Conservation (phyloP, 2,888 invertebrate species). For the Seira ritae region DNA sequence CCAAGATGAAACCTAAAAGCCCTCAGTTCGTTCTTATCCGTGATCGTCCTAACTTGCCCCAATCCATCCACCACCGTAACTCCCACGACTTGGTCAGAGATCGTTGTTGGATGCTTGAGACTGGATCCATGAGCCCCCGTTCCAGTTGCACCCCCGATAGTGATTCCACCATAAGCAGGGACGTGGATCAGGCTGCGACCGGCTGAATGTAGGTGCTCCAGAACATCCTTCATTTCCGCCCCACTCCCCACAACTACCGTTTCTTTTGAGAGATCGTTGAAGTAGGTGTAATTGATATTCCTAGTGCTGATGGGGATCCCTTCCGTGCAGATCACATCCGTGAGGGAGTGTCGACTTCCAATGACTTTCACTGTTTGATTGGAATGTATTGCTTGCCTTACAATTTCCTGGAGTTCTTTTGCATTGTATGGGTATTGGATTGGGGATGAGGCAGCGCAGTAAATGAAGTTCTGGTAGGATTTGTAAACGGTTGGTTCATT, state of each 20-base stretch:
- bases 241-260: conserved; percentile 53
- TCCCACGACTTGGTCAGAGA: conserved; percentile 59
- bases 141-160: conserved; percentile 60
- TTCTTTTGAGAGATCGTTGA: conserved; percentile 31
- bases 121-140: conserved; percentile 62
- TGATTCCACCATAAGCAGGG: conserved; percentile 63
- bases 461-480: conserved; percentile 61
- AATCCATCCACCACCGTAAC: conserved; percentile 58
- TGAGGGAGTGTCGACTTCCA: conserved; percentile 60
- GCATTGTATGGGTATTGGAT: conserved; percentile 42
- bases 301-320: conserved; percentile 53
- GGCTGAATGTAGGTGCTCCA: conserved; percentile 35
- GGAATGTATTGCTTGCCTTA: conserved; percentile 41
- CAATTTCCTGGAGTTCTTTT: conserved; percentile 48
- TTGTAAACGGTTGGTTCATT: conserved; percentile 30
- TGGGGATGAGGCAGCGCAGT: conserved; percentile 47
- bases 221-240: conserved; percentile 33
- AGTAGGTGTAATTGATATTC: conserved; percentile 44
- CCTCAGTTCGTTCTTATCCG: conserved; percentile 29
- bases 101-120: conserved; percentile 50
- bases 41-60: conserved; percentile 44
- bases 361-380: conserved; percentile 53
- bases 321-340: conserved; percentile 63
- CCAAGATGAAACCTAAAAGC: conserved; percentile 61
- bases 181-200: conserved; percentile 42